phyloP scores from a whole-genome alignment of 2,797 vertebrate genomes.

The Microctenopoma stevenorrisi region DNA sequence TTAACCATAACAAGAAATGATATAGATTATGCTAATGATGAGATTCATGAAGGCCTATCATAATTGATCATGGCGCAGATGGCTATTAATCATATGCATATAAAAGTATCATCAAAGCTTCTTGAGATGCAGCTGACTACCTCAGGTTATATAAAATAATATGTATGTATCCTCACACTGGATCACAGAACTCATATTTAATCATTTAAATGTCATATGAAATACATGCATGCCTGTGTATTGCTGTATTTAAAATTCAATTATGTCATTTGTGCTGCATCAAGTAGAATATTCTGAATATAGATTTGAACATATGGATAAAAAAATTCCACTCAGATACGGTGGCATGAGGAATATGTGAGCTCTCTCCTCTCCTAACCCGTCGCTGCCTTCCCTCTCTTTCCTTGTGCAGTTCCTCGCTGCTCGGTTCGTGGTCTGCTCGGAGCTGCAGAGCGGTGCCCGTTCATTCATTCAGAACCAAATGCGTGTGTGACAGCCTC shows the following conservation, averaged over 20 bases:
- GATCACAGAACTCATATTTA: not conserved
- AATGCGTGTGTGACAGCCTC: slow-evolving; percentile 97
- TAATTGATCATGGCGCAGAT: slow-evolving; percentile 38
- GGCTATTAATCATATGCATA: slow-evolving; percentile 29
- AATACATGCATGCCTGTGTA: not conserved
- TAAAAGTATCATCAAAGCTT: slow-evolving; percentile 13
- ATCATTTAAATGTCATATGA: not conserved
- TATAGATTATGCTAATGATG: slow-evolving; percentile 42
- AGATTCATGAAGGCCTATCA: slow-evolving; percentile 46
- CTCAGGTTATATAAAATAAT: not conserved
- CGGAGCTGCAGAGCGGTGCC: slow-evolving; percentile 96
- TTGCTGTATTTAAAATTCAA: not conserved
- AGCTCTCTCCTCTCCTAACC: slow-evolving; percentile 72
- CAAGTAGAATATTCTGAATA: not conserved
- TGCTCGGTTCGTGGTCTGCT: slow-evolving; percentile 96
- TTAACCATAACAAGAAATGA: slow-evolving; percentile 16
- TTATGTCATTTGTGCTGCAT: not conserved
- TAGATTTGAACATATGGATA: not conserved
- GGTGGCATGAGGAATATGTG: slow-evolving; percentile 52
- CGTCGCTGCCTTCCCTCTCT: slow-evolving; percentile 53
- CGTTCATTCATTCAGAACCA: slow-evolving; percentile 94
- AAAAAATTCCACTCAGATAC: slow-evolving; percentile 22
- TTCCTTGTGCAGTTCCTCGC: slow-evolving; percentile 87
- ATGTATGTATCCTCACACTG: not conserved
- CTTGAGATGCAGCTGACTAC: slow-evolving; percentile 10